Percentiles rank a stretch among this genome's conserved stretches.
These are phyloP conservation scores for Pleuronectes platessa DNA, from an alignment of 2,113 vertebrate genomes.

Conservation along the genomic window DNA sequence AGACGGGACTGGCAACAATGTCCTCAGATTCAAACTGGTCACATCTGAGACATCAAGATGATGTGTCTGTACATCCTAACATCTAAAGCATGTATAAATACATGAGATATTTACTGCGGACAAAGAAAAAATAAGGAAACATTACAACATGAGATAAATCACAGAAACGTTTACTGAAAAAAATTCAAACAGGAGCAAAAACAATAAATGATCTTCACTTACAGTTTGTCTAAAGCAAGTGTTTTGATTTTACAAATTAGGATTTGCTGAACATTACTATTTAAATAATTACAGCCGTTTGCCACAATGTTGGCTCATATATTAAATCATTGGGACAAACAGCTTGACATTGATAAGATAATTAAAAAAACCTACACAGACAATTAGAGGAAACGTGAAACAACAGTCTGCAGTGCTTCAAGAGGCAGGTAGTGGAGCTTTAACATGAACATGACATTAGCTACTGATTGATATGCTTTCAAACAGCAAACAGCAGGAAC, in stretches of 20 bases:
- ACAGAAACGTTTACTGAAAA: constrained; percentile 41
- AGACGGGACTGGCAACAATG: too few relatives aligned
- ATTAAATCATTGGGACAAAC: constrained; percentile 4
- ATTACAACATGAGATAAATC: background rate
- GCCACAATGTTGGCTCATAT: background rate
- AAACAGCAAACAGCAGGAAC: background rate
- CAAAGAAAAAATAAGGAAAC: background rate
- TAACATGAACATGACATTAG: background rate
- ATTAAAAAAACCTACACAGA: background rate
- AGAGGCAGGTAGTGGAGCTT: too few relatives aligned
- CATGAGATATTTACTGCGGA: background rate
- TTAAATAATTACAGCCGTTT: constrained; percentile 3
- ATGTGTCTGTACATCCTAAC: background rate
- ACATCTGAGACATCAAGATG: too few relatives aligned
- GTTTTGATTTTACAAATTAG: background rate
- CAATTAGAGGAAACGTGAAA: background rate
- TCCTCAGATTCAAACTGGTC: background rate
- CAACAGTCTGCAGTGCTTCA: background rate
- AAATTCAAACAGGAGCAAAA: background rate
- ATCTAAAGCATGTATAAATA: background rate
- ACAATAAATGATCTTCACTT: background rate
- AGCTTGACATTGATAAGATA: constrained; percentile 4
- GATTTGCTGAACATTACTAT: background rate
- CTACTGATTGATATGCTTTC: too few relatives aligned
- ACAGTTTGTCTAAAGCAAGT: constrained; percentile 2